A percentile compares a stretch with the other conserved stretches of the same genome.
Evolutionary conservation across 2,797 vertebrate genomes (phyloP).

Genomic region (Hapalemur alaotrensis): DNA sequence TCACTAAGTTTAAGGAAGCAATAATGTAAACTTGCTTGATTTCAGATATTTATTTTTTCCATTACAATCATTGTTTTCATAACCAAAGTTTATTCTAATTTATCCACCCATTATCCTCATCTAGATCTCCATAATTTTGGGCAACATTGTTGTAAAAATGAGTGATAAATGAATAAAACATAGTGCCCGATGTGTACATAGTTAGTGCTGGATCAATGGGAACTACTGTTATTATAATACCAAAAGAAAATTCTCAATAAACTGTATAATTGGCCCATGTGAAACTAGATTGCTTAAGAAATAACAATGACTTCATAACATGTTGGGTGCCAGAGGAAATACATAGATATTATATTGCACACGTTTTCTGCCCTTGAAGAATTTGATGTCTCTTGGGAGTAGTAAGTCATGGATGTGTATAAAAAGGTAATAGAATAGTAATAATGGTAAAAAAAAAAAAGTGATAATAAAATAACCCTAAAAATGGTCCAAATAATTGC

Average conservation of each 20-base stretch:
- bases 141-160: neutral
- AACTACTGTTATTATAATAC: neutral
- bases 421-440: neutral
- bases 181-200: neutral
- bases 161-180: neutral
- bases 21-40: neutral
- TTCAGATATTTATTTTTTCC: neutral
- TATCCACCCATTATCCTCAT: neutral
- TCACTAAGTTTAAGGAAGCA: neutral
- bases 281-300: neutral
- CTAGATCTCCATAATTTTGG: neutral
- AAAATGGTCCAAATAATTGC: neutral
- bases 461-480: neutral
- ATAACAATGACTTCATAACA: neutral
- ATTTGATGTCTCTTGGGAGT: neutral
- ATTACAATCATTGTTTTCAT: neutral
- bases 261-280: neutral
- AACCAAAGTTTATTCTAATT: neutral
- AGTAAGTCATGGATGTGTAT: neutral
- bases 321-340: neutral
- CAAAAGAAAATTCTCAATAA: neutral
- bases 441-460: neutral
- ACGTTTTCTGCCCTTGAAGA: neutral
- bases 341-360: neutral
- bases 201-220: neutral